phyloP scores from a whole-genome alignment of 1,140 invertebrate species.

The Dysdera silvatica region DNA sequence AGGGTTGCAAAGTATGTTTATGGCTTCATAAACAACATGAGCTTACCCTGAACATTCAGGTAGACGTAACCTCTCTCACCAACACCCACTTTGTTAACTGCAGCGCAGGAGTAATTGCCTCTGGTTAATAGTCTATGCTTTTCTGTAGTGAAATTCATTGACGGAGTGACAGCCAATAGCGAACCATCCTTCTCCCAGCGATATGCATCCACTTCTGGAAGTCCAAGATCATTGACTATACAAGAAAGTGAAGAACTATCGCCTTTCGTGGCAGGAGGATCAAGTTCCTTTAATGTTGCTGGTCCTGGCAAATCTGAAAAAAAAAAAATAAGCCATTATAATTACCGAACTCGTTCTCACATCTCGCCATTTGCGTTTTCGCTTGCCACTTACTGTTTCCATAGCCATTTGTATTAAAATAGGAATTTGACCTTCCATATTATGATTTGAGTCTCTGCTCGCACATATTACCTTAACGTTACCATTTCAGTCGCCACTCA shows the following conservation, averaged over 20 bases:
- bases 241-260: slow-evolving; percentile 67
- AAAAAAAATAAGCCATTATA: too few relatives aligned
- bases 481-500: too few relatives aligned
- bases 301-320: slow-evolving; percentile 29
- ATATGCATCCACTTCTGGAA: slow-evolving; percentile 55
- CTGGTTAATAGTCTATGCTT: slow-evolving; percentile 15
- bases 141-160: slow-evolving; percentile 25
- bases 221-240: slow-evolving; percentile 66
- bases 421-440: too few relatives aligned
- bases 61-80: slow-evolving; percentile 61
- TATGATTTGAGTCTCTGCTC: too few relatives aligned
- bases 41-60: slow-evolving; percentile 68
- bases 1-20: not conserved
- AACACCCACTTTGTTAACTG: slow-evolving; percentile 65
- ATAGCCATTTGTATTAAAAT: too few relatives aligned
- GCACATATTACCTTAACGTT: too few relatives aligned
- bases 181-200: slow-evolving; percentile 32
- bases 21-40: not conserved
- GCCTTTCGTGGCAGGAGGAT: slow-evolving; percentile 66
- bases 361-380: too few relatives aligned
- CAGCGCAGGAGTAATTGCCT: slow-evolving; percentile 65
- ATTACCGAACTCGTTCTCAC: too few relatives aligned
- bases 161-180: slow-evolving; percentile 12
- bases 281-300: slow-evolving; percentile 34
- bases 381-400: too few relatives aligned